A percentile compares a stretch with the other conserved stretches of the same genome.
Evolutionary conservation across 1,140 invertebrate species (phyloP).

Genomic region (Nasonia giraulti): DNA sequence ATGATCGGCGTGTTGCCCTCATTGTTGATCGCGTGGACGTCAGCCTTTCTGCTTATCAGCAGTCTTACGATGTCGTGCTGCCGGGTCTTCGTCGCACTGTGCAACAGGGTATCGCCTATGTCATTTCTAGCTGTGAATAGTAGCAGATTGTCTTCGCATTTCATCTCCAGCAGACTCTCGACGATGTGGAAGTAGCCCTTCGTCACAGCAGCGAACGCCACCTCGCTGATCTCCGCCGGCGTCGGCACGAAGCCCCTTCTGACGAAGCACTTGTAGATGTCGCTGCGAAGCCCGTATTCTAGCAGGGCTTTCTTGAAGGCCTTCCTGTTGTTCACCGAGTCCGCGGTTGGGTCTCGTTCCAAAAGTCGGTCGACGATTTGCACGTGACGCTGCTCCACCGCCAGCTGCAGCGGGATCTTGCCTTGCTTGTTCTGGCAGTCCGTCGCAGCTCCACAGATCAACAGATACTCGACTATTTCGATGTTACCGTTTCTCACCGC

Average conservation of each 20-base stretch:
- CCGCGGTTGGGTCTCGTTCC: neutral
- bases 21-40: constrained; percentile 65
- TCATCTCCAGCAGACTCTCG: neutral
- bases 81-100: constrained; percentile 28
- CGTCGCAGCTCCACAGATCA: neutral
- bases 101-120: constrained; percentile 1
- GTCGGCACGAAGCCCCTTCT: neutral
- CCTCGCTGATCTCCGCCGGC: neutral
- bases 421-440: neutral
- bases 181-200: constrained; percentile 12
- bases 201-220: neutral
- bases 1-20: constrained; percentile 45
- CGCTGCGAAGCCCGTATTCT: neutral
- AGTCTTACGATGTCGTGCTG: constrained; percentile 34
- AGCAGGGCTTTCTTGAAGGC: constrained; percentile 15
- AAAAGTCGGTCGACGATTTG: constrained; percentile 10
- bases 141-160: neutral
- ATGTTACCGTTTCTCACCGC: neutral
- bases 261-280: constrained; percentile 16
- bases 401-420: neutral
- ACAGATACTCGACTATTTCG: neutral
- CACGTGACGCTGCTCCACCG: neutral
- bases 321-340: neutral
- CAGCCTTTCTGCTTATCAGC: constrained; percentile 37
- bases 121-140: neutral